Percentiles rank a stretch among this genome's conserved stretches.
phyloP scores from a whole-genome alignment of 2,888 invertebrate genomes.

The Thecocarcelia acutangulata region DNA sequence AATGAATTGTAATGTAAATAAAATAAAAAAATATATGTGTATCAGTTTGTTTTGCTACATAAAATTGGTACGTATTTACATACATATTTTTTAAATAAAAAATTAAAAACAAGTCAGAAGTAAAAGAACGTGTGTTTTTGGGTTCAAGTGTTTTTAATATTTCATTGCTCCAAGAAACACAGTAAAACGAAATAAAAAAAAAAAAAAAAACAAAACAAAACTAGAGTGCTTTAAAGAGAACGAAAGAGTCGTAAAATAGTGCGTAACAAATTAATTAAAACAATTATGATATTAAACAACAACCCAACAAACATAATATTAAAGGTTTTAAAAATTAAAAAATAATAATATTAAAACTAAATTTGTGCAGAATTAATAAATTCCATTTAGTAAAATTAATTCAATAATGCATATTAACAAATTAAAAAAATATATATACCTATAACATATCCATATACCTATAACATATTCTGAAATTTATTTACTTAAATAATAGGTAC shows the following conservation, averaged over 20 bases:
- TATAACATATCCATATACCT: too few species aligned
- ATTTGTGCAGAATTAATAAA: too few species aligned
- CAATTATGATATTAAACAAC: constrained; percentile 1
- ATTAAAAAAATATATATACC: too few species aligned
- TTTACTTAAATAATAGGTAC: too few species aligned
- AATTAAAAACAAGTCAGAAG: constrained; percentile 2
- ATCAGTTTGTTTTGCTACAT: neutral
- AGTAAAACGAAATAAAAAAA: constrained; percentile 13
- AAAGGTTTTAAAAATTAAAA: neutral
- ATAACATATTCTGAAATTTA: too few species aligned
- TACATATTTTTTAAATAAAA: constrained; percentile 1
- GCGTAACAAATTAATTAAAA: constrained; percentile 49
- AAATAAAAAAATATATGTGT: constrained; percentile 12
- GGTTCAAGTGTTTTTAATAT: constrained; percentile 26
- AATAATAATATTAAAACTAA: too few species aligned
- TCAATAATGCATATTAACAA: too few species aligned
- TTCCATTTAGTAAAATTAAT: too few species aligned
- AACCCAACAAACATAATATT: neutral
- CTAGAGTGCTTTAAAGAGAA: neutral
- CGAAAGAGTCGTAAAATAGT: constrained; percentile 28
- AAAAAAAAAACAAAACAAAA: neutral
- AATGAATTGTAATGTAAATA: constrained; percentile 23
- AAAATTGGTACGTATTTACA: neutral
- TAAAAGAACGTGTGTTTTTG: constrained; percentile 42
- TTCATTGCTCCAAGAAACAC: neutral